A percentile compares a stretch with the other conserved stretches of the same genome.
Conservation (phyloP, 1,140 invertebrate species). For the Drosophila lacteicornis region DNA sequence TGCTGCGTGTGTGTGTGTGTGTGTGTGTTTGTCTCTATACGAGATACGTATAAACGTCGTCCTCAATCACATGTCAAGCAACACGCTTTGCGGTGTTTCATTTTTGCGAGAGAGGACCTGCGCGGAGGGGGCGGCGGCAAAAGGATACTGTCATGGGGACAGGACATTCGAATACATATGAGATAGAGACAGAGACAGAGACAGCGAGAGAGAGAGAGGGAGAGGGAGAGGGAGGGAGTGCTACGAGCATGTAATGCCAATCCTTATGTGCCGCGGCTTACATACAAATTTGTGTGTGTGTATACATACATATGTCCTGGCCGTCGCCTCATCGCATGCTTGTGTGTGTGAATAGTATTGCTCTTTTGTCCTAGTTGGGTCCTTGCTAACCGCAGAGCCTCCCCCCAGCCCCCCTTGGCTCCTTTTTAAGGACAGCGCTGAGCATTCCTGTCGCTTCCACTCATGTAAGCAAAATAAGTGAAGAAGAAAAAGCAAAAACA, state of each 20-base stretch:
- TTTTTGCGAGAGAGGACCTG: conserved; percentile 45
- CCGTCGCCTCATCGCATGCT: conserved; percentile 9
- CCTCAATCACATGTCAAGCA: conserved; percentile 80
- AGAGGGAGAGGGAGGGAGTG: background rate
- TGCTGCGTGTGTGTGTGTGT: background rate
- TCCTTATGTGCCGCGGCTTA: conserved; percentile 40
- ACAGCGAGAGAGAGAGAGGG: background rate
- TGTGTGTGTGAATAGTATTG: conserved; percentile 68
- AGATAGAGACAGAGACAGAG: conserved; percentile 56
- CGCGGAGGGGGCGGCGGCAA: conserved; percentile 13
- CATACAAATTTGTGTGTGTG: conserved; percentile 2
- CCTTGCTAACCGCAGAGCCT: conserved; percentile 67
- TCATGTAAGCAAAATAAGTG: conserved; percentile 72
- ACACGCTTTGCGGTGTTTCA: conserved; percentile 73
- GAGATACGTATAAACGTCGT: conserved; percentile 70
- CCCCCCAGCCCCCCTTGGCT: background rate
- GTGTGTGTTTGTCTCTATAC: conserved; percentile 21
- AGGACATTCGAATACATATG: conserved; percentile 74
- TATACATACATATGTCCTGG: conserved; percentile 12
- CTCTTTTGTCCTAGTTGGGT: conserved; percentile 80
- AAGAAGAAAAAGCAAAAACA: conserved; percentile 39
- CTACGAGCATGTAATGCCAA: conserved; percentile 40
- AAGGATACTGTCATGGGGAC: conserved; percentile 51
- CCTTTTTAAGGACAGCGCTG: conserved; percentile 44
- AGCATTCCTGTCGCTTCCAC: conserved; percentile 72